phyloP scores from a whole-genome alignment of 2,113 vertebrate species.

The Onychostoma macrolepis region DNA sequence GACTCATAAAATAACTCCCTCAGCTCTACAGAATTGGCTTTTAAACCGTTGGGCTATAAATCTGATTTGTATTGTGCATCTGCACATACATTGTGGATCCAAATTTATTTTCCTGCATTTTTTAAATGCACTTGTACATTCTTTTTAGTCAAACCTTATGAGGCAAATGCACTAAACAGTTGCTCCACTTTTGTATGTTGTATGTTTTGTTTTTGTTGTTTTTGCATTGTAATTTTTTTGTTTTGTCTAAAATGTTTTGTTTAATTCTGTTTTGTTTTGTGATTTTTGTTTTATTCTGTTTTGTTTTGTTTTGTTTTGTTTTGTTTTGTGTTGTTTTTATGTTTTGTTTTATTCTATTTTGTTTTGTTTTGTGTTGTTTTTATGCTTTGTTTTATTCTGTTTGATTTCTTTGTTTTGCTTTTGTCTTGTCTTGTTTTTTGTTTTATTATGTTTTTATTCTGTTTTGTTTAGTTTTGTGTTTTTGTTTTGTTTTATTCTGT shows the following conservation, averaged over 20 bases:
- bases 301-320: neutral
- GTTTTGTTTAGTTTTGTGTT: neutral
- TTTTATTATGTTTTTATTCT: neutral
- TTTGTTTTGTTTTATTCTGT: neutral
- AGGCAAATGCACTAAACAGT: neutral
- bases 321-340: neutral
- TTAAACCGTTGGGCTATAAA: slow-evolving; percentile 9
- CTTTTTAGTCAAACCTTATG: neutral
- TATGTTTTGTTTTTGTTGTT: neutral
- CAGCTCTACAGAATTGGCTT: slow-evolving; percentile 18
- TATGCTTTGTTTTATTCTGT: neutral
- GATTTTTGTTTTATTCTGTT: neutral
- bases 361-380: neutral
- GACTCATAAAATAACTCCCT: slow-evolving; percentile 27
- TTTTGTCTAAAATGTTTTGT: neutral
- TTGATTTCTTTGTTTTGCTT: neutral
- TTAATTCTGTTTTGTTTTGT: neutral
- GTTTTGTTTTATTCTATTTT: neutral
- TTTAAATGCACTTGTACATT: neutral
- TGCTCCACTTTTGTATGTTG: neutral
- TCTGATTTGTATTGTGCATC: slow-evolving; percentile 19
- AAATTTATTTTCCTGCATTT: neutral
- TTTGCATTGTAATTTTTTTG: neutral
- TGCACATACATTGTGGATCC: neutral
- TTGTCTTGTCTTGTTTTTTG: neutral